Percentiles rank a stretch among this genome's conserved stretches.
phyloP scores from a whole-genome alignment of 2,113 vertebrate species.

The Greenwoodochromis staneri region DNA sequence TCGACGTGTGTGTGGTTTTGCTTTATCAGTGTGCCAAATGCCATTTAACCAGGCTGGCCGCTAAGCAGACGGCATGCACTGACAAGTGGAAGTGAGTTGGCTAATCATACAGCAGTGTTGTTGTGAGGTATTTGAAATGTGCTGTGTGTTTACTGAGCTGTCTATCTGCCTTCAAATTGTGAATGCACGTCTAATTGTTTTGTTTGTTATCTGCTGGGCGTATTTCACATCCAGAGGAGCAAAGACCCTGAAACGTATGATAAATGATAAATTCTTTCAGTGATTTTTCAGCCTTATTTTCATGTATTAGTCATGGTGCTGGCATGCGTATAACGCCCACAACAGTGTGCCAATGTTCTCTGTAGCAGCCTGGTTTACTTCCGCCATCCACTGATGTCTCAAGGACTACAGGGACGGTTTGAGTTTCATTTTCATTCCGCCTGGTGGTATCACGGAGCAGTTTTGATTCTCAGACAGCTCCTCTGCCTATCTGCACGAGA shows the following conservation, averaged over 20 bases:
- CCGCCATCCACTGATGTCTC: conserved; percentile 3
- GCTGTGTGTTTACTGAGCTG: not conserved
- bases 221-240: not conserved
- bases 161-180: not conserved
- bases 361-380: conserved; percentile 24
- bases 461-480: not conserved
- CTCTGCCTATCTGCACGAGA: not conserved
- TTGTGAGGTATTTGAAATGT: not conserved
- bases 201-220: not conserved
- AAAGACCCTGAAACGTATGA: not conserved
- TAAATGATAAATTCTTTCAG: not conserved
- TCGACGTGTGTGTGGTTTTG: not conserved
- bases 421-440: conserved; percentile 12
- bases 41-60: conserved; percentile 16
- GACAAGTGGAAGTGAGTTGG: conserved; percentile 12
- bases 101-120: not conserved
- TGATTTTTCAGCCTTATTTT: conserved; percentile 3
- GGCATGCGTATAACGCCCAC: conserved; percentile 28
- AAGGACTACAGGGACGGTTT: conserved; percentile 11
- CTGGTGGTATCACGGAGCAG: conserved; percentile 5
- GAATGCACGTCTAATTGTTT: not conserved
- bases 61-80: conserved; percentile 1
- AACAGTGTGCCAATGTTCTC: not conserved
- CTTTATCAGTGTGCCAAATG: conserved; percentile 24
- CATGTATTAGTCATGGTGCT: conserved; percentile 20